Conservation (phyloP, 2,797 vertebrate species). For the Cygnus olor region DNA sequence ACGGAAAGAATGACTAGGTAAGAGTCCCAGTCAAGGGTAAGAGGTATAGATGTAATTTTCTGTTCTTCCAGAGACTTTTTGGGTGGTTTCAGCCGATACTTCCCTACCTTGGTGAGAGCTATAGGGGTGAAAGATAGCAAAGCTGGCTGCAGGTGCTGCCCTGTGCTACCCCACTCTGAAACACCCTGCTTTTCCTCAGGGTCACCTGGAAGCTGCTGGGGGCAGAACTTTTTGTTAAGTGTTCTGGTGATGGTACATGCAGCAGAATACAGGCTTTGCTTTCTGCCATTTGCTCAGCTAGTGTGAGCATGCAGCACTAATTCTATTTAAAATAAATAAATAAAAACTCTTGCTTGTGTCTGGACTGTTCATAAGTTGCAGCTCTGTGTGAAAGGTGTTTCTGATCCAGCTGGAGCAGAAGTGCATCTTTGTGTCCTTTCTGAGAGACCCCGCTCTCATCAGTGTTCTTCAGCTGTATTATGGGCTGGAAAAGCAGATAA, state of each 20-base stretch:
- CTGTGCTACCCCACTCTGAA: background rate
- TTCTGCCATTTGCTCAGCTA: background rate
- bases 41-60: background rate
- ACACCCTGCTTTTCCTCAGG: background rate
- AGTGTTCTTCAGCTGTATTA: background rate
- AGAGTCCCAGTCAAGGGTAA: background rate
- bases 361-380: background rate
- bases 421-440: background rate
- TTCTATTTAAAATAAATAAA: background rate
- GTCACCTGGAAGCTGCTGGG: background rate
- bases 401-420: background rate
- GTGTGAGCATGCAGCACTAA: background rate
- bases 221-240: background rate
- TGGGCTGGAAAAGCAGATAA: constrained; percentile 1
- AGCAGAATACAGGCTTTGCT: background rate
- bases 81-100: background rate
- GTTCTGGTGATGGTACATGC: background rate
- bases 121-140: background rate
- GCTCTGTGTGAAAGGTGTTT: background rate
- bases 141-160: background rate
- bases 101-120: background rate
- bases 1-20: background rate
- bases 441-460: background rate
- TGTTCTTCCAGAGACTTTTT: background rate
- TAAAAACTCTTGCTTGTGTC: background rate